Evolutionary conservation across 2,113 vertebrate genomes (phyloP), one percentile per base, ranked within the genome.

Genomic region (Ranitomeya variabilis): DNA sequence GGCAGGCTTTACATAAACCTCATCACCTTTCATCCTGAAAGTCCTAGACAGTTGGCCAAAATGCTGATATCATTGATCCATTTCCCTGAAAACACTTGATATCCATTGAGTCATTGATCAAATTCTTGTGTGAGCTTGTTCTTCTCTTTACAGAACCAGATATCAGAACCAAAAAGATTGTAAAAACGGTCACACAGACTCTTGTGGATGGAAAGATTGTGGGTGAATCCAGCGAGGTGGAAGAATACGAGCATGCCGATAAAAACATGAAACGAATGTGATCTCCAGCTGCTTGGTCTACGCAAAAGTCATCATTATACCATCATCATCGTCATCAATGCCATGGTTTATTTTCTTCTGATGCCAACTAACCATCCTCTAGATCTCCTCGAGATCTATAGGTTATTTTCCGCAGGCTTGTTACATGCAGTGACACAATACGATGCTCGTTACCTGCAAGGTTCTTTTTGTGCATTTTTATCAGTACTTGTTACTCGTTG

Each of bases 171-270:
- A 88, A 88, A 74, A 88, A 88, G 52, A 88, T 88, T 55, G 62
- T 88, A 37, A 88, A 88, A 83, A 84, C 45, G 7, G 87, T 88
- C 60, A 88, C 87, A 26, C 87, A 88, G 57, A 88, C 87, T 7
- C 37, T 88, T 15, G 87, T 88, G 80, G 87, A 88, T 76, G 87
- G 87, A 13, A 88, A 88, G 60, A 74, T 88, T 78, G 71, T 88
- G 1, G 80, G 73, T 37, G 87, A 88, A 77, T 88, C 87, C 0
- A 88, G 87, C 55, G 87, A 88, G 23, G 81, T 88, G 45, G 80
- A 83, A 19, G 87, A 88, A 19, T 88, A 54, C 45, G 87, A 83
- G 45, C 82, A 88, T 16, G 37, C 57, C 4, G 80, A 84, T 7
- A 88, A 74, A 23, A 19, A 7, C 11, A 77, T 66, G 0, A 54